Conservation (phyloP, 2,888 invertebrate genomes). For the Tribolium freemani region DNA sequence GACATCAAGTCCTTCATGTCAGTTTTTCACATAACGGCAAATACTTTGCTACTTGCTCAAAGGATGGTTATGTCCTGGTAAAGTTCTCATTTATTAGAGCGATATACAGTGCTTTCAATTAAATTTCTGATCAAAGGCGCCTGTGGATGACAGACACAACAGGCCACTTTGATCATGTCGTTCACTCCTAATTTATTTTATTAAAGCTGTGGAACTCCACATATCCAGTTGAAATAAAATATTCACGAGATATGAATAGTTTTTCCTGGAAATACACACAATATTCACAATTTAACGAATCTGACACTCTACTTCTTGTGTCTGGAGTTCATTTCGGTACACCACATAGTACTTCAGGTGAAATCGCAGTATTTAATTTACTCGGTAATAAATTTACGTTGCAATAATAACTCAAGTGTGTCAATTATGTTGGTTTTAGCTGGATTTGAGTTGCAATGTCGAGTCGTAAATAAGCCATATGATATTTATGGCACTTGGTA, state of each 20-base stretch:
- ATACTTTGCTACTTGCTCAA: constrained; percentile 89
- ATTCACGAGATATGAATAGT: constrained; percentile 82
- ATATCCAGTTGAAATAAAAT: constrained; percentile 79
- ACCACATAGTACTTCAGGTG: constrained; percentile 84
- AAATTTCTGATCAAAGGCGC: no score
- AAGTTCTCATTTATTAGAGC: constrained; percentile 54
- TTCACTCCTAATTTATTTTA: constrained; percentile 14
- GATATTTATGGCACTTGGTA: constrained; percentile 94
- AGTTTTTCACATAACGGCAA: constrained; percentile 88
- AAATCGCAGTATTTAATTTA: constrained; percentile 88
- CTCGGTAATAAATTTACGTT: constrained; percentile 71
- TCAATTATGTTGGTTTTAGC: constrained; percentile 67
- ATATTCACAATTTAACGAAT: constrained; percentile 87
- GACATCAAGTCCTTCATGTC: constrained; percentile 87
- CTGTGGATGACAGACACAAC: no score
- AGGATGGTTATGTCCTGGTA: constrained; percentile 86
- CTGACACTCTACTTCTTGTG: constrained; percentile 83
- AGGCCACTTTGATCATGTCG: no score
- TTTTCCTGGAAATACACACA: constrained; percentile 91
- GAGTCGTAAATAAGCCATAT: constrained; percentile 86
- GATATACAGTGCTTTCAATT: no score
- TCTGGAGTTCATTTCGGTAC: constrained; percentile 88
- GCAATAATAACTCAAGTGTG: not conserved
- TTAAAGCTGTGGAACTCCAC: constrained; percentile 81
- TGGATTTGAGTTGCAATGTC: constrained; percentile 76